A percentile compares a stretch with the other conserved stretches of the same genome.
Evolutionary conservation across 2,113 vertebrate species (phyloP).

Genomic region (Axis porcinus): DNA sequence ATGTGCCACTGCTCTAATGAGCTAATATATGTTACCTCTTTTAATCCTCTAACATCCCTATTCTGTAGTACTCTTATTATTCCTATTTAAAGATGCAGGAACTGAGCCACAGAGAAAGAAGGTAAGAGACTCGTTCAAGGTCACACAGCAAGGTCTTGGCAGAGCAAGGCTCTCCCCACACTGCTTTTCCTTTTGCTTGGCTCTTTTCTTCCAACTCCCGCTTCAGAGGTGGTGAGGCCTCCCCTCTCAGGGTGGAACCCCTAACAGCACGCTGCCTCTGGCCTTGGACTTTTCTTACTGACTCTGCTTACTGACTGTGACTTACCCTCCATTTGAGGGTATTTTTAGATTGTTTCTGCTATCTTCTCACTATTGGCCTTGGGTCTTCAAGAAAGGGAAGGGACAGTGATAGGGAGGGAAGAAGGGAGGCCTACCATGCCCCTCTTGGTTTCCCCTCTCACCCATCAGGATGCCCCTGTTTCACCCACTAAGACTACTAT

Average conservation of each 20-base stretch:
- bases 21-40: background rate
- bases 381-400: background rate
- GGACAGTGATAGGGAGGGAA: background rate
- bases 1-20: background rate
- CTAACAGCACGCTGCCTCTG: background rate
- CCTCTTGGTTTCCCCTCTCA: background rate
- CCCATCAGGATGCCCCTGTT: background rate
- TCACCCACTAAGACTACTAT: background rate
- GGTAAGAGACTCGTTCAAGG: constrained; percentile 23
- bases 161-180: background rate
- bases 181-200: background rate
- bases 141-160: constrained; percentile 16
- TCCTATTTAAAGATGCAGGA: constrained; percentile 31
- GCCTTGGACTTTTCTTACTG: background rate
- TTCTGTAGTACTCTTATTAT: constrained; percentile 28
- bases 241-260: background rate
- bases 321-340: background rate
- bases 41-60: background rate
- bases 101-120: constrained; percentile 13
- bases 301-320: background rate
- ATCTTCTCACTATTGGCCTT: background rate
- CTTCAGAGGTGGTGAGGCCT: background rate
- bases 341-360: background rate
- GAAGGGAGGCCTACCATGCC: background rate
- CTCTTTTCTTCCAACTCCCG: background rate